A percentile compares a stretch with the other conserved stretches of the same genome.
Evolutionary conservation across 2,113 vertebrate genomes (phyloP).

Genomic region (Toxostoma redivivum): DNA sequence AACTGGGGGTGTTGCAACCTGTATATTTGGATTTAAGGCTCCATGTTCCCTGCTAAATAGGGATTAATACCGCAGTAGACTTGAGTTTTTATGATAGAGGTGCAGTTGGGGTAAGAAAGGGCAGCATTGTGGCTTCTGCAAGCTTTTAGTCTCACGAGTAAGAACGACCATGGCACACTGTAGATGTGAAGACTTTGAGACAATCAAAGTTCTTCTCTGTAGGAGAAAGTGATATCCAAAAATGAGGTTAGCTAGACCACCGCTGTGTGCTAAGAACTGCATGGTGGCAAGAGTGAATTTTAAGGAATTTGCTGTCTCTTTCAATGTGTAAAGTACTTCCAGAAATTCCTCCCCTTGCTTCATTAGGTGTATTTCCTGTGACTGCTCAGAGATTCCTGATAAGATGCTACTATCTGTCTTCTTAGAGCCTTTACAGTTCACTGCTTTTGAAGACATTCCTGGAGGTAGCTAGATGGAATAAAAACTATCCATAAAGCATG

Average conservation of each 20-base stretch:
- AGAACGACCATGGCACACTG: not conserved
- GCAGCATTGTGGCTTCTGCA: not conserved
- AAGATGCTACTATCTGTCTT: not conserved
- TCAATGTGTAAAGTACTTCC: not conserved
- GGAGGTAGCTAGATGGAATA: not conserved
- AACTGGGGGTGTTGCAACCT: not conserved
- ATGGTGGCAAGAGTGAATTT: not conserved
- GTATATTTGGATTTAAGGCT: not conserved
- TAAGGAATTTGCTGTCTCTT: not conserved
- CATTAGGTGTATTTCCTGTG: not conserved
- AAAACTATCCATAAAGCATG: not conserved
- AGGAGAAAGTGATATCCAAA: not conserved
- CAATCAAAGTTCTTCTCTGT: not conserved
- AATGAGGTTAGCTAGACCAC: not conserved
- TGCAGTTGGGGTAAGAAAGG: not conserved
- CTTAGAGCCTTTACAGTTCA: not conserved
- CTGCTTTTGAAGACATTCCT: not conserved
- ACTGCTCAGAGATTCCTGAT: not conserved
- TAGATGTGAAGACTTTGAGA: not conserved
- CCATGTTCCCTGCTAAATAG: not conserved
- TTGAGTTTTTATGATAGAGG: not conserved
- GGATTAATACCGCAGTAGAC: not conserved
- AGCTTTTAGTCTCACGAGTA: not conserved
- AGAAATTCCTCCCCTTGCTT: not conserved
- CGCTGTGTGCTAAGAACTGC: not conserved